Conservation (phyloP, 2,888 invertebrate species). For the Helleia helle region DNA sequence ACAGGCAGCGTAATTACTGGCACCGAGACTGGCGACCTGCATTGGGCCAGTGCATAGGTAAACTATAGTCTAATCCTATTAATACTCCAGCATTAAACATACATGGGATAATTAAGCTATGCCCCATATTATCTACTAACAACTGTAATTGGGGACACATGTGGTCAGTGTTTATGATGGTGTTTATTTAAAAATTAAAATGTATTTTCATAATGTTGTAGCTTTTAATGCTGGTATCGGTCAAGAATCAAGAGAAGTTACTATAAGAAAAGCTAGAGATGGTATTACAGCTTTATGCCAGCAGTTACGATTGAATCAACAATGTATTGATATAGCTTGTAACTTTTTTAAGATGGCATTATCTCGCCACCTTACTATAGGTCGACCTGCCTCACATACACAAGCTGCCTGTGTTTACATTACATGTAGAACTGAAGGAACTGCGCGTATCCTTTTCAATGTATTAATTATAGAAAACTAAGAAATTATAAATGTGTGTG, state of each 20-base stretch:
- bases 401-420: conserved; percentile 98
- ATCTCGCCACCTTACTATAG: conserved; percentile 88
- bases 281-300: conserved; percentile 90
- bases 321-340: conserved; percentile 94
- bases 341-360: conserved; percentile 96
- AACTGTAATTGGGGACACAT: no score
- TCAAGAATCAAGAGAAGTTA: conserved; percentile 94
- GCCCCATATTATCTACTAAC: no score
- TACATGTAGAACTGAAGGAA: conserved; percentile 95
- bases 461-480: neutral
- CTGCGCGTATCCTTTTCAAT: conserved; percentile 86
- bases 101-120: no score
- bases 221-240: conserved; percentile 86
- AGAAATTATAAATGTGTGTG: no score
- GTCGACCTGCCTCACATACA: conserved; percentile 91
- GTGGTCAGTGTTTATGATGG: no score
- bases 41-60: no score
- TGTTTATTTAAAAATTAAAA: no score
- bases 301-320: conserved; percentile 90
- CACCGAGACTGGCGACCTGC: no score
- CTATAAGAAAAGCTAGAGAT: conserved; percentile 88
- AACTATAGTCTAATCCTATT: no score
- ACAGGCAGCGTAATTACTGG: no score
- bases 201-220: no score
- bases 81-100: no score